phyloP scores from a whole-genome alignment of 2,113 vertebrate genomes.

The Cyprinodon tularosa region DNA sequence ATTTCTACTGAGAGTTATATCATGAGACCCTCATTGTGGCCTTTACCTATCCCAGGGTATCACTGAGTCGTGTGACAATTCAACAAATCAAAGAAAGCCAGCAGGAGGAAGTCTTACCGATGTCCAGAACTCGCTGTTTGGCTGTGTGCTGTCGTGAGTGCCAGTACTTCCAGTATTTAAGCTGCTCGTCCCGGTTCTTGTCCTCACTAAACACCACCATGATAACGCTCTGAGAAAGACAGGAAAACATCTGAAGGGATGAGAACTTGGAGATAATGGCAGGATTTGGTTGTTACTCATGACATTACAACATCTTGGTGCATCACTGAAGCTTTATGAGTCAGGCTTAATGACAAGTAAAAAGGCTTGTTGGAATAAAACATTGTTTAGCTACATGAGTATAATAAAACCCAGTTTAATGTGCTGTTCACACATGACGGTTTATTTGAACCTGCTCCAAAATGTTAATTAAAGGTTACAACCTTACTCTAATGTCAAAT shows the following conservation, averaged over 20 bases:
- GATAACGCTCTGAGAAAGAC: constrained; percentile 87
- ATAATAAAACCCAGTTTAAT: background rate
- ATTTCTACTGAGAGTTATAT: background rate
- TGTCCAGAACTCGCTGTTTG: constrained; percentile 96
- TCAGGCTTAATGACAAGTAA: background rate
- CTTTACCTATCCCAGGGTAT: too few relatives aligned
- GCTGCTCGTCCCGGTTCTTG: constrained; percentile 95
- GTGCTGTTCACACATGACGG: background rate
- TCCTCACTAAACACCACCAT: constrained; percentile 99
- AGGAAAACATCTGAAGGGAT: background rate
- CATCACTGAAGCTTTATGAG: background rate
- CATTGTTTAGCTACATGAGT: background rate
- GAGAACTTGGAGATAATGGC: background rate
- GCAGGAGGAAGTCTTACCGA: constrained; percentile 82
- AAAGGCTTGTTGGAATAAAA: background rate
- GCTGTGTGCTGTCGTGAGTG: constrained; percentile 96
- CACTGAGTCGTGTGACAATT: background rate
- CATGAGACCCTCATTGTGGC: background rate
- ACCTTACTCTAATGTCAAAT: background rate
- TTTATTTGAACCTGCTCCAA: background rate
- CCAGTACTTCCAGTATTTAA: constrained; percentile 99
- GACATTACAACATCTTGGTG: background rate
- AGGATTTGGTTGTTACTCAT: background rate
- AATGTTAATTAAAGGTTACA: background rate
- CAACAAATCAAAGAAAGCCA: background rate